Conservation (phyloP, 2,797 vertebrate species). For the Potorous gilbertii region DNA sequence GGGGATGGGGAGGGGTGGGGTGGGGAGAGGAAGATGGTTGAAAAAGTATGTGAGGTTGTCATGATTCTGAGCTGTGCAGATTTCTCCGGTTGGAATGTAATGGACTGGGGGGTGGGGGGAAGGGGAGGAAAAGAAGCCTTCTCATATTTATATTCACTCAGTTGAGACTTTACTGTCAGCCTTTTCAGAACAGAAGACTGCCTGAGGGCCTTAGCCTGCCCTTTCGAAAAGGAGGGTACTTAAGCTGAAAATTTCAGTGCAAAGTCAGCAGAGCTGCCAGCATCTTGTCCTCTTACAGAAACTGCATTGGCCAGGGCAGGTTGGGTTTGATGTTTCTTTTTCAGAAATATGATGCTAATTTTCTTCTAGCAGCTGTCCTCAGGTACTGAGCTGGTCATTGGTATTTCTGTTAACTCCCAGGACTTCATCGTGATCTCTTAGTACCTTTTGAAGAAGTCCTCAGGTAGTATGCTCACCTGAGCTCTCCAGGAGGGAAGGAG, state of each 20-base stretch:
- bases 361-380: not conserved
- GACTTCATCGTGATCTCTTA: not conserved
- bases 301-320: not conserved
- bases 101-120: not conserved
- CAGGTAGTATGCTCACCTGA: not conserved
- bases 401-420: not conserved
- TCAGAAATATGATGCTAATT: slow-evolving; percentile 10
- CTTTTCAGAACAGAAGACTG: slow-evolving; percentile 39
- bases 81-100: slow-evolving; percentile 26
- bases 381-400: not conserved
- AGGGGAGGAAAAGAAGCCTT: slow-evolving; percentile 31
- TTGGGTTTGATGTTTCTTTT: not conserved
- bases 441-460: not conserved
- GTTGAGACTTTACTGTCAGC: slow-evolving; percentile 24
- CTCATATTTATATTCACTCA: not conserved
- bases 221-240: not conserved
- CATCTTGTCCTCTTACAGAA: not conserved
- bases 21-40: slow-evolving; percentile 20
- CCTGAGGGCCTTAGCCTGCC: not conserved
- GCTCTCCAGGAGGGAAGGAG: not conserved
- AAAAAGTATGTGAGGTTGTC: slow-evolving; percentile 26
- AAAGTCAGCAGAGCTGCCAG: not conserved
- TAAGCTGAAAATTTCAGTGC: not conserved
- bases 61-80: slow-evolving; percentile 50
- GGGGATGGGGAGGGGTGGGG: not conserved